These are phyloP conservation scores for Agriotes lineatus DNA, from an alignment of 2,888 invertebrate species.

Conservation along the genomic window DNA sequence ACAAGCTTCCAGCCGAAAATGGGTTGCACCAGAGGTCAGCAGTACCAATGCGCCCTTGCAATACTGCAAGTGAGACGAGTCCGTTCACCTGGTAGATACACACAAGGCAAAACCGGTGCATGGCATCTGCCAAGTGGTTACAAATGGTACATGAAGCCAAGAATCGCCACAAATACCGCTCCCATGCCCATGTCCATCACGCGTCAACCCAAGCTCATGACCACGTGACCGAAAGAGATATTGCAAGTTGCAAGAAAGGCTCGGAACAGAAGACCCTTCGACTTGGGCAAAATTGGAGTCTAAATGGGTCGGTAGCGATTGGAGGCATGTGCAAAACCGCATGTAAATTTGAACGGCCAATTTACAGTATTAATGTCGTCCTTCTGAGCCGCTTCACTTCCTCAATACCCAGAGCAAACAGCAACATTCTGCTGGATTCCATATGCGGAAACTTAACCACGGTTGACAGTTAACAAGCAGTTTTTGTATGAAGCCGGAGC, in stretches of 20 bases:
- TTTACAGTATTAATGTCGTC: slow-evolving; percentile 16
- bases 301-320: too few relatives aligned
- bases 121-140: slow-evolving; percentile 53
- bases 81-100: slow-evolving; percentile 53
- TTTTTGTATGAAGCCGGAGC: slow-evolving; percentile 21
- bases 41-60: too few relatives aligned
- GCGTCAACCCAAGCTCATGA: slow-evolving; percentile 15
- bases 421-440: slow-evolving; percentile 25
- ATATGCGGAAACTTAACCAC: slow-evolving; percentile 35
- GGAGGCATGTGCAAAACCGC: too few relatives aligned
- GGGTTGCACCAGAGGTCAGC: too few relatives aligned
- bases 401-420: slow-evolving; percentile 20
- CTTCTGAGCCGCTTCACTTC: slow-evolving; percentile 27
- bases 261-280: too few relatives aligned
- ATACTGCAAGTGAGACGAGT: slow-evolving; percentile 46
- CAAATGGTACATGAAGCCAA: slow-evolving; percentile 47
- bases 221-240: slow-evolving; percentile 9
- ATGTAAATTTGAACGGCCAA: background rate
- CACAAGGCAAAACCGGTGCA: slow-evolving; percentile 54
- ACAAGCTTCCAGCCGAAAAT: too few relatives aligned
- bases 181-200: slow-evolving; percentile 29
- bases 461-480: slow-evolving; percentile 32
- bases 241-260: too few relatives aligned
- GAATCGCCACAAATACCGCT: slow-evolving; percentile 31
- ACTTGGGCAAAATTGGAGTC: too few relatives aligned